Evolutionary conservation across 2,113 vertebrate species (phyloP), one percentile per base, ranked within the genome.

Genomic region (Neodontobutis hainanensis): DNA sequence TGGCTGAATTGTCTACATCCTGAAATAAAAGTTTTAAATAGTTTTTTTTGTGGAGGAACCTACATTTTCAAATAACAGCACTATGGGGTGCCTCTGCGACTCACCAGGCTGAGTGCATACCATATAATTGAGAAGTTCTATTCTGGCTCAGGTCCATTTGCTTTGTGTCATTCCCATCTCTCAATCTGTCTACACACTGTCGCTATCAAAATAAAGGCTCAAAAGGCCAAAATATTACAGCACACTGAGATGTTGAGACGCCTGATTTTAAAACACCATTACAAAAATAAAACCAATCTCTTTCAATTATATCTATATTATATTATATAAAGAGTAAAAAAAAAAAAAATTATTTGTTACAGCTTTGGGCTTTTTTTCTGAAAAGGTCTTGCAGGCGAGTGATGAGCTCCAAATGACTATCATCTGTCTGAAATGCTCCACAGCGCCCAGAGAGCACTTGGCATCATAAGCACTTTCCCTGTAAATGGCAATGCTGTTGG

Each of bases 381-480:
- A 74, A 76, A 56, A 4, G 52, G 14, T 77, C 36, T 64, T 53
- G 36, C 15, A 57, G 40, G 12, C 48, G 61, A 69, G 56, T 56
- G 67, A 65, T 65, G 63, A 68, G 65, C 57, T 49, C 47, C 32
- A 57, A 79, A 42, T 49, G 19, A 52, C 76, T 52, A 68, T 81
- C 15, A 75, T 76, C 48, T 57, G 72, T 55, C 55, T 63, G 75
- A 49, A 46, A 61, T 62, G 53, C 61, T 73, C 47, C 45, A 56
- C 60, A 61, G 34, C 19, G 59, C 51, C 64, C 32, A 16, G 15
- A 72, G 74, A 81, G 67, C 73, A 64, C 75, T 74, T 12, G 4
- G n/a, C 48, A 53, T 59, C 45, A 69, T 50, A 19, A 63, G 43
- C 73, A 66, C 52, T 57, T 64, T 70, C 44, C 45, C 74, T 63